phyloP scores from a whole-genome alignment of 2,797 vertebrate genomes.

The Lagodon rhomboides region DNA sequence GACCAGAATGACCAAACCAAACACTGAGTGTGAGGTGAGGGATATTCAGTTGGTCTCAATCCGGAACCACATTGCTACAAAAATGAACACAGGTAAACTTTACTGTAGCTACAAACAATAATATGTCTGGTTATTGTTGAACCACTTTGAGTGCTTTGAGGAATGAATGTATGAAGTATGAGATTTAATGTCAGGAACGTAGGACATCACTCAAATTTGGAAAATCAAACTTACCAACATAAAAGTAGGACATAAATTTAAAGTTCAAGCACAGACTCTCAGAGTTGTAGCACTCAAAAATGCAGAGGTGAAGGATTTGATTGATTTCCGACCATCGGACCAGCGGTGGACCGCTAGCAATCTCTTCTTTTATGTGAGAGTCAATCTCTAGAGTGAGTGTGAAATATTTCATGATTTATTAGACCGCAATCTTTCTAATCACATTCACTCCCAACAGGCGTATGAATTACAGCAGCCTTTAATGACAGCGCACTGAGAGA shows the following conservation, averaged over 20 bases:
- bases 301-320: constrained; percentile 36
- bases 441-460: constrained; percentile 53
- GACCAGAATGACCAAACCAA: too few species aligned
- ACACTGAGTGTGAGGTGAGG: too few species aligned
- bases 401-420: constrained; percentile 66
- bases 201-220: background rate
- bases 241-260: constrained; percentile 23
- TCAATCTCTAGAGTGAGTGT: constrained; percentile 59
- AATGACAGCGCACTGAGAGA: constrained; percentile 37
- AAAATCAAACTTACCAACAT: background rate
- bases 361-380: constrained; percentile 71
- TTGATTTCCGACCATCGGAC: constrained; percentile 57
- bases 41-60: too few species aligned
- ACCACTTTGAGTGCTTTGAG: background rate
- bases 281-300: constrained; percentile 17
- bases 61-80: background rate
- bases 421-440: constrained; percentile 52
- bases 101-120: background rate
- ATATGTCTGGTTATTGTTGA: background rate
- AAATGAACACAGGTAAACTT: background rate
- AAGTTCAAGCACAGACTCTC: constrained; percentile 19
- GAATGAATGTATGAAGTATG: background rate
- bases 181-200: constrained; percentile 3
- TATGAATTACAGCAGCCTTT: constrained; percentile 43
- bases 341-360: constrained; percentile 58